phyloP scores from a whole-genome alignment of 2,888 invertebrate species.

The Trachelus stipa region DNA sequence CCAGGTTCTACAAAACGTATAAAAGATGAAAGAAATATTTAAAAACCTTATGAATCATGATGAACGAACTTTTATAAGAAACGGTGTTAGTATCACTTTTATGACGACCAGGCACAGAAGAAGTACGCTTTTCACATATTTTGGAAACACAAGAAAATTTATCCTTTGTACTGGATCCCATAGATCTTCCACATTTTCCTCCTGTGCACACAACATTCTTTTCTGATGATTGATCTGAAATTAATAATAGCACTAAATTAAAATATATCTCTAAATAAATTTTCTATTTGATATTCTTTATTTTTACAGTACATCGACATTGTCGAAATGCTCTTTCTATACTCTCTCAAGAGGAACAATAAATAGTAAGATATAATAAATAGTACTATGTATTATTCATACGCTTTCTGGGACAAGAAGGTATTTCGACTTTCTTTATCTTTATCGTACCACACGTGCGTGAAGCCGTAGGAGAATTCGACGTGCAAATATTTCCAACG shows the following conservation, averaged over 20 bases:
- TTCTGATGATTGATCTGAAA: not conserved
- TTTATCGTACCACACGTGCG: slow-evolving; percentile 26
- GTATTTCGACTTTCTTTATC: slow-evolving; percentile 33
- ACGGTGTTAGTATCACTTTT: not conserved
- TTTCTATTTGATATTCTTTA: not conserved
- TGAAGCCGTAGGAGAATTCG: slow-evolving; percentile 13
- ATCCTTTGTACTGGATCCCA: not conserved
- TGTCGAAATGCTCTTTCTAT: not conserved
- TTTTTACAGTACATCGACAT: not conserved
- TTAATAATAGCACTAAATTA: not conserved
- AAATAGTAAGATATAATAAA: not conserved
- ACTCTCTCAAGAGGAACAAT: not conserved
- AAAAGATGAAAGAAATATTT: not conserved
- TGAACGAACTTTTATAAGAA: not conserved
- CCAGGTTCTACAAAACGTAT: not conserved
- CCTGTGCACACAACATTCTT: not conserved
- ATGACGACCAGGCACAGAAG: not conserved
- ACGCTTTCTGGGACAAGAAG: slow-evolving; percentile 27
- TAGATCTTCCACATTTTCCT: not conserved
- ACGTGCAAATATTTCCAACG: slow-evolving; percentile 29
- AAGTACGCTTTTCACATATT: not conserved
- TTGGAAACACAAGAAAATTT: not conserved
- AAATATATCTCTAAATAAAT: not conserved
- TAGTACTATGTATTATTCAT: not conserved
- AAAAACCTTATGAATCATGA: not conserved